A percentile compares a stretch with the other conserved stretches of the same genome.
Evolutionary conservation across 2,888 invertebrate species (phyloP).

Genomic region (Agriopis aurantiaria): DNA sequence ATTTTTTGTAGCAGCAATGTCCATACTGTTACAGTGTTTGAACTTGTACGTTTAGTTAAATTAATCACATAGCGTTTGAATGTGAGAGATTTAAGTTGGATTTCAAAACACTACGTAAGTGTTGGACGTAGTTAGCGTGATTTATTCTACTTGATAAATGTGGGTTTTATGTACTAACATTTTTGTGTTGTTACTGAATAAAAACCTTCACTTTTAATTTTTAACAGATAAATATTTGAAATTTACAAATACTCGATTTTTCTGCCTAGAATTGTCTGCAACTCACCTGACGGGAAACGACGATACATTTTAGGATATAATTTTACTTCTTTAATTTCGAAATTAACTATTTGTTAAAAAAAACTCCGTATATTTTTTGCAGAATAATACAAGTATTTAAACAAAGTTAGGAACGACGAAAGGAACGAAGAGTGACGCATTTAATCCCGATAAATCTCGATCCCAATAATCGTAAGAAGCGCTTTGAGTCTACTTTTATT

Average conservation of each 20-base stretch:
- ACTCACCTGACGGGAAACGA: too few species aligned
- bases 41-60: slow-evolving; percentile 28
- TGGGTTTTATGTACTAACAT: slow-evolving; percentile 1
- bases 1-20: neutral
- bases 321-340: too few species aligned
- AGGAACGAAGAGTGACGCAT: too few species aligned
- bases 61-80: slow-evolving; percentile 40
- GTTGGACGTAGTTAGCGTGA: slow-evolving; percentile 28
- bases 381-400: too few species aligned
- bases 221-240: neutral
- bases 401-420: too few species aligned
- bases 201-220: neutral
- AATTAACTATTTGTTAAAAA: too few species aligned
- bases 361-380: too few species aligned
- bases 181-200: neutral
- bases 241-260: neutral
- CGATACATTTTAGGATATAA: too few species aligned
- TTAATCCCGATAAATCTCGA: too few species aligned
- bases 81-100: slow-evolving; percentile 40
- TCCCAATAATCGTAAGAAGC: too few species aligned
- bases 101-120: slow-evolving; percentile 42
- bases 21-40: slow-evolving; percentile 9
- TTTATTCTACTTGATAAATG: slow-evolving; percentile 22
- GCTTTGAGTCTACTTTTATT: too few species aligned
- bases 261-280: too few species aligned